Evolutionary conservation across 2,888 invertebrate species (phyloP).

Genomic region (Drosophila cognata): DNA sequence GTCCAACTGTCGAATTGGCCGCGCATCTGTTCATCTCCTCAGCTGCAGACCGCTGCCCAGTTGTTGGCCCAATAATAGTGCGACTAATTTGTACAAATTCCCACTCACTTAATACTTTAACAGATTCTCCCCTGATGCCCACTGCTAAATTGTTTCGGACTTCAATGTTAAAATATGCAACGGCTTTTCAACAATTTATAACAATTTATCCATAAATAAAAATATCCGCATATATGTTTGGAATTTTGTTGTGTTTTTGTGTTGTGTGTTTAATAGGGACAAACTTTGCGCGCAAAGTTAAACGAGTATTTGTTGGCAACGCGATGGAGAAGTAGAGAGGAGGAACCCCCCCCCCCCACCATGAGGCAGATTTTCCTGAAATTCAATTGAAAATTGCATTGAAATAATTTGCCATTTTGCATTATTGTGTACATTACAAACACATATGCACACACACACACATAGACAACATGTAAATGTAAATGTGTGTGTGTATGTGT

Average conservation of each 20-base stretch:
- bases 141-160: constrained; percentile 29
- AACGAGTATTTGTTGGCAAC: constrained; percentile 21
- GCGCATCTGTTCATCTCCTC: not conserved
- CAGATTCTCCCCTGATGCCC: constrained; percentile 14
- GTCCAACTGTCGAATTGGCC: not conserved
- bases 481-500: not conserved
- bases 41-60: constrained; percentile 1
- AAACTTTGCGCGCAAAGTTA: constrained; percentile 26
- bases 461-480: constrained; percentile 4
- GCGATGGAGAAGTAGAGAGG: not conserved
- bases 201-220: constrained; percentile 26
- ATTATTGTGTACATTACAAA: constrained; percentile 48
- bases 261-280: constrained; percentile 17
- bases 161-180: constrained; percentile 15
- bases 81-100: constrained; percentile 45
- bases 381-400: constrained; percentile 68
- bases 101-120: constrained; percentile 48
- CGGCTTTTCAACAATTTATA: constrained; percentile 27
- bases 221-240: not conserved
- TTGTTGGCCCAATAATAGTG: constrained; percentile 23
- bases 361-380: constrained; percentile 36
- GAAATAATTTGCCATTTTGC: constrained; percentile 66
- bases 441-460: constrained; percentile 1
- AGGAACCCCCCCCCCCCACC: too few species aligned
- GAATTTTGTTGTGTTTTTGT: constrained; percentile 6